Conservation (phyloP, 64 coral and sea anemone genomes). For the Cladopsammia gracilis region DNA sequence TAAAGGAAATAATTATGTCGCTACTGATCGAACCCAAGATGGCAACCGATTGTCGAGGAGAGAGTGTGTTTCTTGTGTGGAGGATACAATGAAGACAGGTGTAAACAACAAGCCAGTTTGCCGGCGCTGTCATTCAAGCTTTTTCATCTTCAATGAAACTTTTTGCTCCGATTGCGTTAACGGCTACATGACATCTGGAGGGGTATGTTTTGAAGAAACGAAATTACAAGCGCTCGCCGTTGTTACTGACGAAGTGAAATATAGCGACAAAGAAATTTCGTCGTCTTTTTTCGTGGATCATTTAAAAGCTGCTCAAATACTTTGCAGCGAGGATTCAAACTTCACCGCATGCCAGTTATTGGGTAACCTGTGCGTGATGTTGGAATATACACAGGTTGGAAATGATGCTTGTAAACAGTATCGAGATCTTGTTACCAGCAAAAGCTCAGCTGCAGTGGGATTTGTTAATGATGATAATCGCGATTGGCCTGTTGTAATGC, state of each 20-base stretch:
- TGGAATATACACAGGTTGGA: conserved; percentile 65
- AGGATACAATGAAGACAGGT: conserved; percentile 46
- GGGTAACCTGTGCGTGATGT: conserved; percentile 90
- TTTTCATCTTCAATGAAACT: conserved; percentile 5
- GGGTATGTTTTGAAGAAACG: conserved; percentile 56
- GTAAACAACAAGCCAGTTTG: conserved; percentile 35
- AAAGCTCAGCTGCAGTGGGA: background rate
- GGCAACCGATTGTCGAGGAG: background rate
- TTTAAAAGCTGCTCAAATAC: conserved; percentile 74
- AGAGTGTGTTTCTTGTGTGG: conserved; percentile 64
- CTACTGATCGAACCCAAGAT: conserved; percentile 59
- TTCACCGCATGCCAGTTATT: conserved; percentile 96
- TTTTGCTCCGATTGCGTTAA: conserved; percentile 20
- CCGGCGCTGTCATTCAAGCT: conserved; percentile 75
- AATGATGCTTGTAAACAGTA: conserved; percentile 75
- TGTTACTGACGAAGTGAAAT: conserved; percentile 43
- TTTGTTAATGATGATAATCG: conserved; percentile 30
- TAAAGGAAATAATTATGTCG: background rate
- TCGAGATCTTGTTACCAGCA: conserved; percentile 34
- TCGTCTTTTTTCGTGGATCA: conserved; percentile 74
- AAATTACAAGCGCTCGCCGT: background rate
- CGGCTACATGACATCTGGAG: conserved; percentile 43
- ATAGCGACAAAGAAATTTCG: conserved; percentile 59
- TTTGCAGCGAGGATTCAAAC: conserved; percentile 76
- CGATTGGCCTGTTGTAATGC: conserved; percentile 90